Conservation (phyloP, 2,113 vertebrate species). For the Otocyon megalotis region DNA sequence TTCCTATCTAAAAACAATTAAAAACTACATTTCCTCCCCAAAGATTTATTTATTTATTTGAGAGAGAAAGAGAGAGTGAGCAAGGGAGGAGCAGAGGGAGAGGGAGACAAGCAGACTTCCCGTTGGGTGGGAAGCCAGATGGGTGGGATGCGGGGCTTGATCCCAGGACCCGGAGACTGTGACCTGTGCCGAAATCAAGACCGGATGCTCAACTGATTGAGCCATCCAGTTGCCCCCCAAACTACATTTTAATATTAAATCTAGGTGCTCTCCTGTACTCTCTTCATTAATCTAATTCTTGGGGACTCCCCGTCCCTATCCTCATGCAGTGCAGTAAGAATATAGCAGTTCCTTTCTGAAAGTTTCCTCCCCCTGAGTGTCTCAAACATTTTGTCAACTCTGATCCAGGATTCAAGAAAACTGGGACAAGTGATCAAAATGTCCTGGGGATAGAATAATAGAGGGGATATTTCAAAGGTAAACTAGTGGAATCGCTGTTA, state of each 20-base stretch:
- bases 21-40: not conserved
- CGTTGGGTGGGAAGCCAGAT: not conserved
- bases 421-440: not conserved
- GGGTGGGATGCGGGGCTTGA: not conserved
- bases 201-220: not conserved
- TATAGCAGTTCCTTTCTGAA: not conserved
- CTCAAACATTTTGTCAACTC: not conserved
- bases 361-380: not conserved
- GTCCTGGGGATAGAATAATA: not conserved
- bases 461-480: not conserved
- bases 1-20: not conserved
- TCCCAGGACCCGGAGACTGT: not conserved
- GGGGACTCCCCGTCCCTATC: not conserved
- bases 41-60: not conserved
- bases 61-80: not conserved
- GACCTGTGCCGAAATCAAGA: not conserved
- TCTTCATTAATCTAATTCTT: conserved; percentile 3
- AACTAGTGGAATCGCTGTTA: not conserved
- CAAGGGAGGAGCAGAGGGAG: not conserved
- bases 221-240: not conserved
- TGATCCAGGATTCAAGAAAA: not conserved
- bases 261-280: not conserved
- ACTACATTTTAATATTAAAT: conserved; percentile 9
- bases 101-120: not conserved
- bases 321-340: not conserved